Base-by-base conservation (phyloP, 2,113 vertebrate genomes). In the Cyphomyrus discorhynchus region DNA sequence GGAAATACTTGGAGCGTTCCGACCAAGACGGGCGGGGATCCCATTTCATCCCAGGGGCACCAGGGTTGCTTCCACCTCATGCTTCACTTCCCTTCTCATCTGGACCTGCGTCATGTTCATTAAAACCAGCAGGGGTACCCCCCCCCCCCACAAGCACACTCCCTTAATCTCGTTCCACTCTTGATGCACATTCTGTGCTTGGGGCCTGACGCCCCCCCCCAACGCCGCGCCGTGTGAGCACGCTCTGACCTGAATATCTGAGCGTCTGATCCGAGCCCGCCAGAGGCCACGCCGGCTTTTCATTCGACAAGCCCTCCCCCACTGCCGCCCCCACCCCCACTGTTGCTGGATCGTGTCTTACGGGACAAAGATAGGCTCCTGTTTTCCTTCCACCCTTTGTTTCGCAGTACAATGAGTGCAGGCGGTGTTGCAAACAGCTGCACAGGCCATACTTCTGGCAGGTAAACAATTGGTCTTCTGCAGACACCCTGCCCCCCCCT, bases 401-500 rank as follows among this genome's bases (percentile, higher is more conserved):
- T 93, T 91, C 84, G 27, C 62, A 58, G 24, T 7, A 77, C 82
- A 87, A 90, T 92, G 39, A 92, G 88, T 91, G 88, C n/a, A 58
- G 62, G 87, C 62, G 47, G 19, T 56, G 92, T 70, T 66, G 90
- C 42, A 86, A 17, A 39, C 91, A 74, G 90, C 13, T 42, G 74
- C 31, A 7, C 74, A 93, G 91, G 93, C 85, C 39, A 0, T 77
- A 15, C 70, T 77, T 19, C 31, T 13, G 88, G 58, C 91, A 88
- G 53, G 89, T 93, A 92, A 94, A 94, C 93, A 94, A 94, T 91
- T 91, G 89, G 58, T 87, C 42, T 56, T 92, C 19, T 31, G 92
- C 92, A 92, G 91, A 90, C 42, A 31, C 13, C 11, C 45, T 9
- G 46, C 83, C 83, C 47, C 21, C 46, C 39, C 39, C 82, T 84